phyloP scores from a whole-genome alignment of 2,888 invertebrate species.

The Zaprionus obscuricornis region DNA sequence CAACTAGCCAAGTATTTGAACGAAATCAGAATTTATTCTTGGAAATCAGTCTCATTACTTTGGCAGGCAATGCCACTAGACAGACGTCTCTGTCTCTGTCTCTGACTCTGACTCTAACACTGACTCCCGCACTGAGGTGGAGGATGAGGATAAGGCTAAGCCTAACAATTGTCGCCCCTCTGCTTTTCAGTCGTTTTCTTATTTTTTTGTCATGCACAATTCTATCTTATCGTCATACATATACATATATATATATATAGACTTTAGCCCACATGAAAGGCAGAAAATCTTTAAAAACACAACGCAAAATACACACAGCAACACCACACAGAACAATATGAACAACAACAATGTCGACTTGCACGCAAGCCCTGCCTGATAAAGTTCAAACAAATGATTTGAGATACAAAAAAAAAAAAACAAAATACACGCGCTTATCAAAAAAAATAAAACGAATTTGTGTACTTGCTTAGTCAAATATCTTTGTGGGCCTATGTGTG shows the following conservation, averaged over 20 bases:
- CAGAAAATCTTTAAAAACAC: constrained; percentile 45
- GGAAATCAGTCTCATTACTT: constrained; percentile 65
- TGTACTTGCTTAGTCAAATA: constrained; percentile 30
- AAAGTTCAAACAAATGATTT: constrained; percentile 60
- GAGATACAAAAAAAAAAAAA: constrained; percentile 9
- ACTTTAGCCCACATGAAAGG: constrained; percentile 48
- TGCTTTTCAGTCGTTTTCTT: constrained; percentile 1
- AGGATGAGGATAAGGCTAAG: constrained; percentile 19
- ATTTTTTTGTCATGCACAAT: constrained; percentile 22
- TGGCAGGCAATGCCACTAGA: constrained; percentile 57
- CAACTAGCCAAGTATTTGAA: constrained; percentile 48
- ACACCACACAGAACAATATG: background rate
- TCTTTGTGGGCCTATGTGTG: constrained; percentile 9
- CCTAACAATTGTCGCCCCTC: constrained; percentile 11
- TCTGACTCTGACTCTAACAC: constrained; percentile 30
- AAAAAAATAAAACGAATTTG: constrained; percentile 17
- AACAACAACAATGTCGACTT: background rate
- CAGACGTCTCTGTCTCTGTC: constrained; percentile 34
- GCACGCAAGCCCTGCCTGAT: constrained; percentile 55
- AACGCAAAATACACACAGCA: constrained; percentile 24
- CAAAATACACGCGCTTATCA: constrained; percentile 51
- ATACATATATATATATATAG: constrained; percentile 7
- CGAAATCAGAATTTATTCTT: constrained; percentile 64
- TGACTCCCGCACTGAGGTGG: no score
- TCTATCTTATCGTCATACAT: constrained; percentile 44